Evolutionary conservation across 2,888 invertebrate species (phyloP), one percentile per base, ranked within the genome.

Genomic region (Sipha maydis): DNA sequence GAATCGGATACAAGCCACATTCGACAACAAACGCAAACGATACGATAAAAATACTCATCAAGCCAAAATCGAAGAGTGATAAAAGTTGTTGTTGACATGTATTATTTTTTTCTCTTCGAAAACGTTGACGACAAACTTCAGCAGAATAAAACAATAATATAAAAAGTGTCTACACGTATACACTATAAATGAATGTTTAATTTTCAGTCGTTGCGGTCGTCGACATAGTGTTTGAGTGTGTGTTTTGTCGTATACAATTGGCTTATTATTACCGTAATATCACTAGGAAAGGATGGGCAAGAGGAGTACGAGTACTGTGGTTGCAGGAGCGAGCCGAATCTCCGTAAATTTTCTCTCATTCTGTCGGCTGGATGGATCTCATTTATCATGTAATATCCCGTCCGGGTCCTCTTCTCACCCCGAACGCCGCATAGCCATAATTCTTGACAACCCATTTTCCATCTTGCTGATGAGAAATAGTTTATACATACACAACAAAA

Each of bases 381-480:
- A 88, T 88, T 82, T 76, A 67, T 82, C 82, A 82, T 54, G 73
- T 73, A 56, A n/a, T 31, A 54, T 21, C n/a, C 67, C 48, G 56
- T 34, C 85, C 31, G 25, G 7, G 14, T 34, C 9, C 2, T 9
- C 21, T n/a, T 21, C 61, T 19, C 41, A 8, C 19, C 21, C 48
- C 48, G 48, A 48, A 48, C 48, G 48, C 48, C 48, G 48, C 88
- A 28, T 41, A 31, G 41, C 19, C 61, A 34, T 67, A 88, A 76
- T 48, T 82, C 82, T 82, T 31, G 75, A 88, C 82, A 76, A 73
- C 75, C 75, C 75, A 48, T 88, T 88, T 67, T 88, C 76, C 48
- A 34, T 76, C 61, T 88, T 31, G 34, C 79, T 31, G 80, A 88
- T 88, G 80, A 88, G 88, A 82, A 82, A 88, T 85, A 85, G 85